Evolutionary conservation across 2,888 invertebrate species (phyloP).

Genomic region (Xiphydria camelus): DNA sequence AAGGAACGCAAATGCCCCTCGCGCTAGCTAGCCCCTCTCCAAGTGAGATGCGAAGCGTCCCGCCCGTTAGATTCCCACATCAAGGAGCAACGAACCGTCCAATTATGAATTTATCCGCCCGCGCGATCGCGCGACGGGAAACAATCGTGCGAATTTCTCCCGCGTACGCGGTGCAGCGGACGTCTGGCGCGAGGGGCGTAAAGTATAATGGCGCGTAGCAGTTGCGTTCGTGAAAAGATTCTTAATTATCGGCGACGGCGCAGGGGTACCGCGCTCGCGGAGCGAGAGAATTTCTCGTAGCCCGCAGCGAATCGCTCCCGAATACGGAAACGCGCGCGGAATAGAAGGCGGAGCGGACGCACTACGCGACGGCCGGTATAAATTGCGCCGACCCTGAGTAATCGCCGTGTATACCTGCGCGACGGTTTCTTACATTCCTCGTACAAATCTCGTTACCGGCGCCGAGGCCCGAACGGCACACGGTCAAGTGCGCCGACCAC

Average conservation of each 20-base stretch:
- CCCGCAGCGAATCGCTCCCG: constrained; percentile 8
- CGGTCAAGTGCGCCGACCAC: constrained; percentile 40
- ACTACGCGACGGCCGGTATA: too few species aligned
- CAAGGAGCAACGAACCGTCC: constrained; percentile 20
- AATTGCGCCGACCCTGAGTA: too few species aligned
- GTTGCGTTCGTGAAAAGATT: too few species aligned
- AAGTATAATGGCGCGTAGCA: too few species aligned
- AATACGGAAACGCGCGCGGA: constrained; percentile 22
- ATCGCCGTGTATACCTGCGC: constrained; percentile 25
- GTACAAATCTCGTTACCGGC: constrained; percentile 37
- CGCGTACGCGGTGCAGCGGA: too few species aligned
- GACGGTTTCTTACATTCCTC: constrained; percentile 32
- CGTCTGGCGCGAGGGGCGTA: too few species aligned
- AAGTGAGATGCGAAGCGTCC: constrained; percentile 7
- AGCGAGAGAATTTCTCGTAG: neutral
- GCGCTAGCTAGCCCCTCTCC: too few species aligned
- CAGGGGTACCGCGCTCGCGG: neutral
- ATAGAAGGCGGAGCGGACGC: too few species aligned
- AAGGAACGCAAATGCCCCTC: too few species aligned
- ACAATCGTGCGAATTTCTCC: neutral
- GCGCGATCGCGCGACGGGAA: neutral
- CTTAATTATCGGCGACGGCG: neutral
- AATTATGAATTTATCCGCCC: constrained; percentile 12
- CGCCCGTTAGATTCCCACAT: constrained; percentile 12
- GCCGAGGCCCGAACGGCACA: constrained; percentile 34